phyloP scores from a whole-genome alignment of 1,140 invertebrate genomes.

The Musca vetustissima region DNA sequence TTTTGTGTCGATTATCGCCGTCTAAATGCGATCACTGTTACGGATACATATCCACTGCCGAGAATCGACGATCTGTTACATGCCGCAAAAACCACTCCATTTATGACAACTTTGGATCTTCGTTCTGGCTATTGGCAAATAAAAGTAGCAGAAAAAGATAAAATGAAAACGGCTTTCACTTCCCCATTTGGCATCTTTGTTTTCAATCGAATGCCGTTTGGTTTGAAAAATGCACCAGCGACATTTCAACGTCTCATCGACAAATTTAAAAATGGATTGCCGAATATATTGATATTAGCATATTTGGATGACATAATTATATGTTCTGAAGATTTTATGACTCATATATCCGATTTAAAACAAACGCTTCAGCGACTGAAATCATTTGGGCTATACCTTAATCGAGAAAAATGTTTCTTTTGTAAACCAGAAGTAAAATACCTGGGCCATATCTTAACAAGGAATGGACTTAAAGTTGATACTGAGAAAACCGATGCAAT shows the following conservation, averaged over 20 bases:
- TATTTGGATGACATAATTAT: conserved; percentile 5
- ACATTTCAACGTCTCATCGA: too few species aligned
- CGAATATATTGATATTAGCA: background rate
- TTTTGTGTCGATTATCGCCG: conserved; percentile 38
- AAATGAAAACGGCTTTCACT: too few species aligned
- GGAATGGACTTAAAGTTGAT: conserved; percentile 4
- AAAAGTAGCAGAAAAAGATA: too few species aligned
- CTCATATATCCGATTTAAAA: background rate
- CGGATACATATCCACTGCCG: conserved; percentile 55
- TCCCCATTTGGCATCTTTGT: too few species aligned
- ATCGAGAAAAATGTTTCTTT: conserved; percentile 8
- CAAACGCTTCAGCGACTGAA: background rate
- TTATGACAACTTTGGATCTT: conserved; percentile 54
- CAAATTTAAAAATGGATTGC: background rate
- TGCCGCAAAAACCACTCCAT: conserved; percentile 35
- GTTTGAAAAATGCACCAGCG: background rate
- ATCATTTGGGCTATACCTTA: background rate
- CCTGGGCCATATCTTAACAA: conserved; percentile 17
- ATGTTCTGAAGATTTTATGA: background rate
- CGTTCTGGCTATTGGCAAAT: conserved; percentile 46
- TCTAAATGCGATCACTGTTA: conserved; percentile 46
- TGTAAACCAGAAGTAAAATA: conserved; percentile 12
- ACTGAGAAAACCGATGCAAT: conserved; percentile 14
- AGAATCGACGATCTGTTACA: conserved; percentile 56
- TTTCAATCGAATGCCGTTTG: background rate